Evolutionary conservation across 2,113 vertebrate genomes (phyloP).

Genomic region (Bubo bubo): DNA sequence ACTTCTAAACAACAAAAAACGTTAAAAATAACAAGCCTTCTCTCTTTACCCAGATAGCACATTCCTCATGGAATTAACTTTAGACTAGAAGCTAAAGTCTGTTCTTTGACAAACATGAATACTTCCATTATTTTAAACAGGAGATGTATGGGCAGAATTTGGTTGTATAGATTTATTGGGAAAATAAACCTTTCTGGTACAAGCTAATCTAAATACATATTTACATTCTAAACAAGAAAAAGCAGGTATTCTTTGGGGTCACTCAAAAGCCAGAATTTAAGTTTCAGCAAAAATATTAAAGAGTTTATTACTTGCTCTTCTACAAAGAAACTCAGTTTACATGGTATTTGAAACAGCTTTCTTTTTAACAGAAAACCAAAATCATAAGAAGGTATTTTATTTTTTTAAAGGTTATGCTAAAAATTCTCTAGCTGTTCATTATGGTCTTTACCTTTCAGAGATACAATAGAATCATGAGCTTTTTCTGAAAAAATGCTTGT

Average conservation of each 20-base stretch:
- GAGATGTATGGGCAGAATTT: background rate
- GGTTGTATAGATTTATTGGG: background rate
- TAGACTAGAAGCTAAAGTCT: background rate
- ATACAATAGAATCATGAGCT: background rate
- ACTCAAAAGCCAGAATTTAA: background rate
- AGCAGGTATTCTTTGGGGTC: background rate
- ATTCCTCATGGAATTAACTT: background rate
- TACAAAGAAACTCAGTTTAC: background rate
- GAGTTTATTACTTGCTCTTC: background rate
- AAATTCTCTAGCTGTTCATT: background rate
- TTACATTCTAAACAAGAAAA: background rate
- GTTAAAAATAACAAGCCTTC: background rate
- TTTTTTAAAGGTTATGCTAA: background rate
- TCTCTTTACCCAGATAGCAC: background rate
- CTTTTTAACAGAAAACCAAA: background rate
- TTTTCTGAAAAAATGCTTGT: background rate
- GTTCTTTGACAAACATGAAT: background rate
- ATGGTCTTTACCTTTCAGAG: background rate
- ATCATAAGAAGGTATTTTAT: background rate
- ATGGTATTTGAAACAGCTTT: background rate
- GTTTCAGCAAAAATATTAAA: background rate
- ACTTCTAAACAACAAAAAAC: background rate
- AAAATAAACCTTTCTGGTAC: background rate
- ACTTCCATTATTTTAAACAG: background rate
- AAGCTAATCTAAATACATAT: background rate